Evolutionary conservation across 2,888 invertebrate genomes (phyloP).

Genomic region (Notodonta ziczac): DNA sequence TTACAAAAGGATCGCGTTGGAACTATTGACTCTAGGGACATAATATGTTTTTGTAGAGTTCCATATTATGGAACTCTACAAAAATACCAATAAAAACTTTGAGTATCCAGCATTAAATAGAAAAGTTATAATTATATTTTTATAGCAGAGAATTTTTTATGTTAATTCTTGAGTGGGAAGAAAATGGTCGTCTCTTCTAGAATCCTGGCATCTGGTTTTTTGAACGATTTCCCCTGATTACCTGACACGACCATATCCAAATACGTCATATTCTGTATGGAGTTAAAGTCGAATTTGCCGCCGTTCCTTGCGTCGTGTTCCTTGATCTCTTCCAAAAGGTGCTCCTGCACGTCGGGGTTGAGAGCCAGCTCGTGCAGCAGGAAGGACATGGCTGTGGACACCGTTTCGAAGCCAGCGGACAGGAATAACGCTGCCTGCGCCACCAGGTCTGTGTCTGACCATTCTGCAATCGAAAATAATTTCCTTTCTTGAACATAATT

Average conservation of each 20-base stretch:
- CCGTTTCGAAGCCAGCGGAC: conserved; percentile 81
- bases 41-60: too few relatives aligned
- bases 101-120: too few relatives aligned
- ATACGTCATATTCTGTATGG: conserved; percentile 80
- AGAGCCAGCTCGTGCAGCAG: conserved; percentile 82
- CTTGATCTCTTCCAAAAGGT: conserved; percentile 80
- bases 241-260: conserved; percentile 86
- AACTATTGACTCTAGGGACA: background rate
- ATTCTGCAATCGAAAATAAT: conserved; percentile 38
- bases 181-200: too few relatives aligned
- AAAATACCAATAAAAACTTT: too few relatives aligned
- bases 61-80: too few relatives aligned
- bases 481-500: too few relatives aligned
- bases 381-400: conserved; percentile 72
- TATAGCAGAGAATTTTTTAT: too few relatives aligned
- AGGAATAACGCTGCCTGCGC: conserved; percentile 80
- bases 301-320: conserved; percentile 64
- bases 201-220: too few relatives aligned
- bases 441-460: conserved; percentile 67
- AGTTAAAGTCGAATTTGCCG: conserved; percentile 72
- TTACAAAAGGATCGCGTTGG: too few relatives aligned
- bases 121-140: too few relatives aligned
- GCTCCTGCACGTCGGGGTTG: conserved; percentile 83
- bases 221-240: conserved; percentile 35
- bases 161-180: too few relatives aligned